Evolutionary conservation across 2,113 vertebrate genomes (phyloP).

Genomic region (Mohoua ochrocephala): DNA sequence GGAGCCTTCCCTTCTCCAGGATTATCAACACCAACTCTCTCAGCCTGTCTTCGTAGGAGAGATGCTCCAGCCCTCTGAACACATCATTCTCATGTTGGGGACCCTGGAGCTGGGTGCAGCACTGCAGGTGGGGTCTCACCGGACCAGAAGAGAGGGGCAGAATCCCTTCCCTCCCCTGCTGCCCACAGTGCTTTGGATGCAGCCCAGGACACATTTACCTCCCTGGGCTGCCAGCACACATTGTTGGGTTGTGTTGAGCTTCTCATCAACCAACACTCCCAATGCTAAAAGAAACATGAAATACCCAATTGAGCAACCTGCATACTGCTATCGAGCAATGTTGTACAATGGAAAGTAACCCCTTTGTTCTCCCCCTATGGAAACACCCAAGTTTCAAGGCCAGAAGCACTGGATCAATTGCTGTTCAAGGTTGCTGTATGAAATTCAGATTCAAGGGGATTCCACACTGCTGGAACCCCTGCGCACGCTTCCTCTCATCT

Average conservation of each 20-base stretch:
- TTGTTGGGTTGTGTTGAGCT: neutral
- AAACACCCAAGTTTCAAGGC: neutral
- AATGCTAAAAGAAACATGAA: neutral
- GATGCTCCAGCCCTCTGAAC: neutral
- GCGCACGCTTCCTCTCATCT: accelerated
- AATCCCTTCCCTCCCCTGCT: neutral
- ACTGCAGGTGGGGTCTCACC: neutral
- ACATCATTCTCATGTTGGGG: neutral
- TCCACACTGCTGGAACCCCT: neutral
- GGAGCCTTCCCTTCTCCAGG: neutral
- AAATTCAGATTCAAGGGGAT: neutral
- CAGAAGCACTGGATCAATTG: neutral
- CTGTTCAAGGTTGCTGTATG: neutral
- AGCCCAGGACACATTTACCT: neutral
- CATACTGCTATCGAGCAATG: neutral
- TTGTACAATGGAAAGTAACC: neutral
- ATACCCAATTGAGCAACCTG: neutral
- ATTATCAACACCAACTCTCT: neutral
- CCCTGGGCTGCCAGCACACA: neutral
- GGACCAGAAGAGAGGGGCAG: neutral
- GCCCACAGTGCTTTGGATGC: neutral
- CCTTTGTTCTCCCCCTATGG: neutral
- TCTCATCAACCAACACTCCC: neutral
- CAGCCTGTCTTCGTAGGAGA: neutral
- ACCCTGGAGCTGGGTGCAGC: too few relatives aligned